Evolutionary conservation across 2,888 invertebrate genomes (phyloP).

Genomic region (Pyrrhia umbra): DNA sequence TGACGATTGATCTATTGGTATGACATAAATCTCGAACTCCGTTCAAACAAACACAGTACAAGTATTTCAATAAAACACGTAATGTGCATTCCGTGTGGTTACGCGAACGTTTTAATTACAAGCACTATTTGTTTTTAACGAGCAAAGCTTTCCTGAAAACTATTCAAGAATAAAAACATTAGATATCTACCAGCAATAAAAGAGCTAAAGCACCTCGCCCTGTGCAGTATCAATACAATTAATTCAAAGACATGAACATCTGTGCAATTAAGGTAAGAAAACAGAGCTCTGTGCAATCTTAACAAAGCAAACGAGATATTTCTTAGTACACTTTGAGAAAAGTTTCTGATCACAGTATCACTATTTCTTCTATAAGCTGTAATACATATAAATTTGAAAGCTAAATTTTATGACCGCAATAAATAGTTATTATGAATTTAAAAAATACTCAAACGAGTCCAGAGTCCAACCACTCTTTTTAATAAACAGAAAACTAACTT

Average conservation of each 20-base stretch:
- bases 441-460: too few relatives aligned
- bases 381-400: neutral
- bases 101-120: conserved; percentile 1
- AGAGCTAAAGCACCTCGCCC: neutral
- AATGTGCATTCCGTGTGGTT: neutral
- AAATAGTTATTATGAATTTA: too few relatives aligned
- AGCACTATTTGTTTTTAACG: neutral
- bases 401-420: neutral
- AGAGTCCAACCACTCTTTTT: neutral
- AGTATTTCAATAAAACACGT: neutral
- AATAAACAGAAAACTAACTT: neutral
- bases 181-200: neutral
- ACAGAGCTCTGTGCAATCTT: neutral
- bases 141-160: neutral
- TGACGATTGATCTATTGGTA: neutral
- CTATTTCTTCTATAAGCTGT: conserved; percentile 41
- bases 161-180: too few relatives aligned
- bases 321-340: conserved; percentile 21
- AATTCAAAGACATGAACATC: conserved; percentile 23
- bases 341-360: conserved; percentile 40
- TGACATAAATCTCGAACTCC: neutral
- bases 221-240: conserved; percentile 18
- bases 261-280: conserved; percentile 15
- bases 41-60: neutral
- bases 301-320: conserved; percentile 14